Conservation (phyloP, 2,113 vertebrate genomes). For the Psammodynastes pulverulentus region DNA sequence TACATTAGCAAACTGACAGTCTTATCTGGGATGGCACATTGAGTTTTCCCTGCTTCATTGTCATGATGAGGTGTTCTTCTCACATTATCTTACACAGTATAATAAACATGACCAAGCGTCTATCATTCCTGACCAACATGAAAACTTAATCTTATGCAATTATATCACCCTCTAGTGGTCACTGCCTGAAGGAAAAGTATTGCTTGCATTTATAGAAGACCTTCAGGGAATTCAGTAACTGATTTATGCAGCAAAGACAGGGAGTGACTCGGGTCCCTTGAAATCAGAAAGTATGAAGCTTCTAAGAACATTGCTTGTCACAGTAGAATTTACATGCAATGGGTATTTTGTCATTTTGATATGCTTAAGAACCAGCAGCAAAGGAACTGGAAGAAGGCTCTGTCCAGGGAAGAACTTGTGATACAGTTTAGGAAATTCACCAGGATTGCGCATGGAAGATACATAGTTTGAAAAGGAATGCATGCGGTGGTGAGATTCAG, state of each 20-base stretch:
- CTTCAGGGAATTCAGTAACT: background rate
- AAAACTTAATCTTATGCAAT: background rate
- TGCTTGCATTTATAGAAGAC: background rate
- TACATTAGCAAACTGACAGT: background rate
- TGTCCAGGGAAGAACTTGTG: background rate
- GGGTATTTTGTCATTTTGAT: background rate
- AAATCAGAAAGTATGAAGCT: background rate
- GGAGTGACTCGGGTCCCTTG: background rate
- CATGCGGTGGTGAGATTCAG: no score
- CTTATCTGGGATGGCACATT: slow-evolving; percentile 28
- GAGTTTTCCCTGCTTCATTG: slow-evolving; percentile 17
- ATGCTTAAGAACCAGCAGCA: background rate
- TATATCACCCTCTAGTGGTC: background rate
- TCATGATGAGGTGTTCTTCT: background rate
- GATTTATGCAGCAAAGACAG: background rate
- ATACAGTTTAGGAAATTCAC: background rate
- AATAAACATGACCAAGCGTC: background rate
- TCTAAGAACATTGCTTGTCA: background rate
- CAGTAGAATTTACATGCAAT: background rate
- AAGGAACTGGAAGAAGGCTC: background rate
- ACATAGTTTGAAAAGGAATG: background rate
- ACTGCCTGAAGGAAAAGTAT: background rate
- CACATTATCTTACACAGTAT: background rate
- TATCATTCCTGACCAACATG: background rate
- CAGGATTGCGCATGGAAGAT: background rate